phyloP scores from a whole-genome alignment of 2,797 vertebrate species.

The Acrocephalus scirpaceus region DNA sequence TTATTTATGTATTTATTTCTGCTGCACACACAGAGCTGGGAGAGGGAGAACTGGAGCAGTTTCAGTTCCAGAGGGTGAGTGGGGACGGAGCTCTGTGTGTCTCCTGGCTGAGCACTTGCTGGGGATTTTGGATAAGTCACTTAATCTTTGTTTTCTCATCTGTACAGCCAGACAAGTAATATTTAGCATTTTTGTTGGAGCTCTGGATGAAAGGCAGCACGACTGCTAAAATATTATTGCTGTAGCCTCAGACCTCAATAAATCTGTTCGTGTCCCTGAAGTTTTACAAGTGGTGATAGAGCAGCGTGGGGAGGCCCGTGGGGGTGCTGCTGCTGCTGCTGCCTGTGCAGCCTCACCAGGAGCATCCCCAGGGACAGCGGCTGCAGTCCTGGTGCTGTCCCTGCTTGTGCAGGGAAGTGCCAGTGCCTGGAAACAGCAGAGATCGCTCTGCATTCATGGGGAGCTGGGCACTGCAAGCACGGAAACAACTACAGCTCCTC shows the following conservation, averaged over 20 bases:
- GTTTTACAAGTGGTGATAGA: background rate
- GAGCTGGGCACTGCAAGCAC: fast-evolving
- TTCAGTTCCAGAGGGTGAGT: background rate
- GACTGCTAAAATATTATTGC: background rate
- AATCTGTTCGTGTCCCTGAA: background rate
- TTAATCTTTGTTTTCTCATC: background rate
- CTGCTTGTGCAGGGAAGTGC: background rate
- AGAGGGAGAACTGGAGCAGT: background rate
- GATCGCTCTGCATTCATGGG: background rate
- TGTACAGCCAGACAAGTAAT: background rate
- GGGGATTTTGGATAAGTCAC: background rate
- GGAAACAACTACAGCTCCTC: background rate
- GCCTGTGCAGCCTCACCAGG: background rate
- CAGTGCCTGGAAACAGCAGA: fast-evolving
- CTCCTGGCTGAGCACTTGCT: background rate
- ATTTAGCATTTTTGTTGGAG: background rate
- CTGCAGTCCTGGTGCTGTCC: background rate
- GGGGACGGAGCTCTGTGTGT: background rate
- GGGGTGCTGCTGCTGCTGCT: background rate
- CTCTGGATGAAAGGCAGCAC: background rate
- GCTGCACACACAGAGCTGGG: background rate
- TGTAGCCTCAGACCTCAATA: background rate
- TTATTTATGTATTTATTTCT: background rate
- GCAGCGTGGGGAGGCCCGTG: background rate
- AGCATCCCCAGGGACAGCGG: background rate